Conservation (phyloP, 2,888 invertebrate species). For the Drosophila testacea region DNA sequence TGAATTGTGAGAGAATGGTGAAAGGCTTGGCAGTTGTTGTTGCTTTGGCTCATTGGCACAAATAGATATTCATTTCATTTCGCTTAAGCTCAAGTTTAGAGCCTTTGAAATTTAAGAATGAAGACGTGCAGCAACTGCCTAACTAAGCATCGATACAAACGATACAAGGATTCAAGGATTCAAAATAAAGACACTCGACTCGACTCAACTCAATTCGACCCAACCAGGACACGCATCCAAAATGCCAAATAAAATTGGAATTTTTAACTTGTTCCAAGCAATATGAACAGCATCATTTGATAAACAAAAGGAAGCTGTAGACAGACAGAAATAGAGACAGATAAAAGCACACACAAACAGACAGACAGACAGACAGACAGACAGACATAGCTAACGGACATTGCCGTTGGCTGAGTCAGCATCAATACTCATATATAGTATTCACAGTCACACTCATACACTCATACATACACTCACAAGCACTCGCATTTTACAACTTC, state of each 20-base stretch:
- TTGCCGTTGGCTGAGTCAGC: slow-evolving; percentile 40
- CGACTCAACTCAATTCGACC: neutral
- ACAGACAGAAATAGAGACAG: slow-evolving; percentile 8
- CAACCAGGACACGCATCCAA: slow-evolving; percentile 27
- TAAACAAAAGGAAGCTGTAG: slow-evolving; percentile 45
- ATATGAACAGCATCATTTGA: slow-evolving; percentile 53
- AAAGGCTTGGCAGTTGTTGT: neutral
- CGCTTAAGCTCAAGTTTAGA: slow-evolving; percentile 34
- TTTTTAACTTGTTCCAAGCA: slow-evolving; percentile 52
- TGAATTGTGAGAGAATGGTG: neutral
- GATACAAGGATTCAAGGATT: slow-evolving; percentile 6
- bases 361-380: slow-evolving; percentile 1
- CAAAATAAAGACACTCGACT: slow-evolving; percentile 1
- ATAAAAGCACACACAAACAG: slow-evolving; percentile 2
- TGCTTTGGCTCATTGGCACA: slow-evolving; percentile 33
- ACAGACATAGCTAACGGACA: slow-evolving; percentile 22
- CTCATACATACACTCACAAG: neutral
- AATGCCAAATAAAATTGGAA: slow-evolving; percentile 51
- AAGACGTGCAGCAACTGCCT: slow-evolving; percentile 67
- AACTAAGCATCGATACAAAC: slow-evolving; percentile 32
- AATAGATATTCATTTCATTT: slow-evolving; percentile 69
- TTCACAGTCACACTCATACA: neutral
- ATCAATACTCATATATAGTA: slow-evolving; percentile 5
- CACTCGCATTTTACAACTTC: slow-evolving; percentile 24
- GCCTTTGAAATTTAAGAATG: slow-evolving; percentile 57